A percentile compares a stretch with the other conserved stretches of the same genome.
These are phyloP conservation scores for Bradypus variegatus DNA, from an alignment of 2,797 vertebrate genomes.

Conservation along the genomic window DNA sequence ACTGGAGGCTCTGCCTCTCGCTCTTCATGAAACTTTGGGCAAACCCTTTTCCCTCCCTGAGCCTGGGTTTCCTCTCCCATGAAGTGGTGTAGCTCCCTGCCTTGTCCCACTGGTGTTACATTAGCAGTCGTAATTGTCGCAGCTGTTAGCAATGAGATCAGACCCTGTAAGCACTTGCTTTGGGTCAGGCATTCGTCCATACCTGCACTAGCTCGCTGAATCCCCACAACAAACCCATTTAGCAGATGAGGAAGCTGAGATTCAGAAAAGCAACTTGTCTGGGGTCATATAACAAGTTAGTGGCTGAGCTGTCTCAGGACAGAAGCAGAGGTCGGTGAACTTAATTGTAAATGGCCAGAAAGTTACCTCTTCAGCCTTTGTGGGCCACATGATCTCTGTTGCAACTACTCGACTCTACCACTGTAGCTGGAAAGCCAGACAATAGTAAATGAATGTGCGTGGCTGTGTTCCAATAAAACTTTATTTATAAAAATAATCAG, in stretches of 20 bases:
- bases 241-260: not conserved
- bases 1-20: not conserved
- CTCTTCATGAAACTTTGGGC: not conserved
- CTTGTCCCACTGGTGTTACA: not conserved
- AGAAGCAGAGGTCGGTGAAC: not conserved
- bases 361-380: not conserved
- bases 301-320: not conserved
- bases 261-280: not conserved
- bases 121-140: not conserved
- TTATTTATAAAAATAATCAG: not conserved
- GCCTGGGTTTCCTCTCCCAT: not conserved
- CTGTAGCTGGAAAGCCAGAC: not conserved
- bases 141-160: no score
- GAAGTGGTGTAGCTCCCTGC: not conserved
- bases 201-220: rapidly evolving
- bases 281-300: not conserved
- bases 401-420: not conserved
- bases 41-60: not conserved
- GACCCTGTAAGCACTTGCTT: not conserved
- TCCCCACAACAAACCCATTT: not conserved
- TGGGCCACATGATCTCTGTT: not conserved
- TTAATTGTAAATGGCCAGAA: not conserved
- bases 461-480: not conserved
- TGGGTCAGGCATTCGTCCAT: not conserved
- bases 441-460: not conserved